Evolutionary conservation across 2,888 invertebrate species (phyloP), one percentile per base, ranked within the genome.

Genomic region (Pedicia rivosa): DNA sequence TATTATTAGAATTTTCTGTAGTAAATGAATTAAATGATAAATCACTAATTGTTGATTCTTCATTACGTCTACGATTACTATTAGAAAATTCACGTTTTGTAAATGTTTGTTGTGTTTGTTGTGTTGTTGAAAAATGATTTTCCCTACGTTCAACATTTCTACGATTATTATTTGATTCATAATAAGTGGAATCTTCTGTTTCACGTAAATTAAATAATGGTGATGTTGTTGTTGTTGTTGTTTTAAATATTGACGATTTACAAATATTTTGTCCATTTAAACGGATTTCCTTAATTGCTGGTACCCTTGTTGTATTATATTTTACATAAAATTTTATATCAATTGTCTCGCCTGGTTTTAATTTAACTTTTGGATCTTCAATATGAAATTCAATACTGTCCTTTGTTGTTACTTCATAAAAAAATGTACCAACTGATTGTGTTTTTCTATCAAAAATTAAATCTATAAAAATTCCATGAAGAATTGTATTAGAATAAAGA

Each of bases 231-330:
- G 6, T 10, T 3, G 6, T 14, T 30, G 19, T 30, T 30, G n/a
- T n/a, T n/a, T n/a, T n/a, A n/a, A n/a, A n/a, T n/a, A n/a, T n/a
- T n/a, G n/a, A n/a, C n/a, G n/a, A n/a, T n/a, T 24, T 3, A 22
- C 33, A 33, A 14, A 33, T 33, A 22, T 22, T 33, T 10, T 24
- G 22, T 5, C 33, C 33, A 24, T 33, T 33, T 15, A 33, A 33
- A 15, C 33, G 33, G 3, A 33, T 15, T 33, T 22, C 9, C 22
- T 22, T 13, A 22, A 10, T 15, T 33, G 20, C 9, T 20, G 33
- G 2, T 22, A 24, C 22, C 1, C 14, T 15, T 3, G 12, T 33
- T 4, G 14, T 8, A 20, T 14, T 14, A 14, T 24, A 24, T 9
- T 22, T 22, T 3, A 33, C 22, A 33, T 24, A 22, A 22, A 33